These are phyloP conservation scores for Vireo griseus DNA, from an alignment of 2,797 vertebrate genomes.

Conservation along the genomic window DNA sequence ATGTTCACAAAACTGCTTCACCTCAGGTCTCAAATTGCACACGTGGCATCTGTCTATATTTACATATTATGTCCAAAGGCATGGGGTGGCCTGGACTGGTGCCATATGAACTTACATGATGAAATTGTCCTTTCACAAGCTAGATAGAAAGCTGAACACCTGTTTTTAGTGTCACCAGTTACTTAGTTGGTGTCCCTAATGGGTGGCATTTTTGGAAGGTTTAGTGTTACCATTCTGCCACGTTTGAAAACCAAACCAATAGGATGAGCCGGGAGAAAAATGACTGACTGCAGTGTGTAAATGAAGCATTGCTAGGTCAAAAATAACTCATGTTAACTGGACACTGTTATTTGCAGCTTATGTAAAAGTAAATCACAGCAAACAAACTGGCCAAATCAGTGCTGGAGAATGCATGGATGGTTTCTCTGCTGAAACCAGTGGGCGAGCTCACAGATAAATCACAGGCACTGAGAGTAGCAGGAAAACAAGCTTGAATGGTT, in stretches of 20 bases:
- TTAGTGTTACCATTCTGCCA: neutral
- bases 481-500: neutral
- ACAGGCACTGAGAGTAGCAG: neutral
- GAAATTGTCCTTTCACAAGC: neutral
- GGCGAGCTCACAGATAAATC: accelerated
- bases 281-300: neutral
- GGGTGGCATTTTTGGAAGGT: neutral
- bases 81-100: neutral
- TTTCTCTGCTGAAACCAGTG: neutral
- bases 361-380: neutral
- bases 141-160: neutral
- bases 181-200: neutral
- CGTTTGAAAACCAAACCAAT: neutral
- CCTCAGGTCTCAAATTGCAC: neutral
- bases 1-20: neutral
- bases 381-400: neutral
- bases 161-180: neutral
- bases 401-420: neutral
- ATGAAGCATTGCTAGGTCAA: neutral
- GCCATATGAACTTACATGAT: neutral
- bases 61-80: neutral
- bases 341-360: neutral
- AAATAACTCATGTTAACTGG: neutral
- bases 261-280: neutral
- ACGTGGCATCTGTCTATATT: neutral